Percentiles rank a stretch among this genome's conserved stretches.
These are phyloP conservation scores for Eucera pruinosa DNA, from an alignment of 2,888 invertebrate genomes.

Conservation along the genomic window DNA sequence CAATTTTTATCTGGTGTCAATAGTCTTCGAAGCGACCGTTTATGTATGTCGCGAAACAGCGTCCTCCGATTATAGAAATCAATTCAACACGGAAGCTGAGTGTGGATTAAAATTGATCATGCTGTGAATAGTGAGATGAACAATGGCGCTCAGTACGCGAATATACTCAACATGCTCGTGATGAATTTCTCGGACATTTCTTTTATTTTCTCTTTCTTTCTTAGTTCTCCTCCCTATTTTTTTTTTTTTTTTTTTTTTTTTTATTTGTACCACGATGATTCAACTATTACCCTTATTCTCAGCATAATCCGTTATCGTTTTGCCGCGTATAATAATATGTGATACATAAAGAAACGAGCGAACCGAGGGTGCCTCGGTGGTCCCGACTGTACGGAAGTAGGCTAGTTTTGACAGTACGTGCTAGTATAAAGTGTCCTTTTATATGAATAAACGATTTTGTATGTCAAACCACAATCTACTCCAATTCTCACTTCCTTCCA, in stretches of 20 bases:
- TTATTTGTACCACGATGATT: slow-evolving; percentile 31
- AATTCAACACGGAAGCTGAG: slow-evolving; percentile 15
- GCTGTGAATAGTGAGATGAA: slow-evolving; percentile 44
- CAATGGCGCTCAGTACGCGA: slow-evolving; percentile 56
- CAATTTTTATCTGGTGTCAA: slow-evolving; percentile 57
- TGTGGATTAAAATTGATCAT: slow-evolving; percentile 60
- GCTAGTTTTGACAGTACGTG: slow-evolving; percentile 80
- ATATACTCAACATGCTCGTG: slow-evolving; percentile 59
- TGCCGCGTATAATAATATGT: slow-evolving; percentile 79
- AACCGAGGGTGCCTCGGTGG: slow-evolving; percentile 71
- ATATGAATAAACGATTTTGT: slow-evolving; percentile 83
- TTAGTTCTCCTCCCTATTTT: background rate
- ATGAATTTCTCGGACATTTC: slow-evolving; percentile 49
- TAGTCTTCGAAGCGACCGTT: slow-evolving; percentile 5
- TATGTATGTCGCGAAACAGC: background rate
- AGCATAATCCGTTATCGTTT: slow-evolving; percentile 66
- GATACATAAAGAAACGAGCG: slow-evolving; percentile 78
- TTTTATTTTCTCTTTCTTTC: background rate
- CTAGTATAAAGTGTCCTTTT: slow-evolving; percentile 83
- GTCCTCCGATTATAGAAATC: slow-evolving; percentile 15
- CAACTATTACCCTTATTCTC: slow-evolving; percentile 49
- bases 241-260: slow-evolving; percentile 5
- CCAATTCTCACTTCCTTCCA: background rate
- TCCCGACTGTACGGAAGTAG: slow-evolving; percentile 76
- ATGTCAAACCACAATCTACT: slow-evolving; percentile 68